These are phyloP conservation scores for Drosophila nigritarsus DNA, from an alignment of 2,888 invertebrate genomes.

Conservation along the genomic window DNA sequence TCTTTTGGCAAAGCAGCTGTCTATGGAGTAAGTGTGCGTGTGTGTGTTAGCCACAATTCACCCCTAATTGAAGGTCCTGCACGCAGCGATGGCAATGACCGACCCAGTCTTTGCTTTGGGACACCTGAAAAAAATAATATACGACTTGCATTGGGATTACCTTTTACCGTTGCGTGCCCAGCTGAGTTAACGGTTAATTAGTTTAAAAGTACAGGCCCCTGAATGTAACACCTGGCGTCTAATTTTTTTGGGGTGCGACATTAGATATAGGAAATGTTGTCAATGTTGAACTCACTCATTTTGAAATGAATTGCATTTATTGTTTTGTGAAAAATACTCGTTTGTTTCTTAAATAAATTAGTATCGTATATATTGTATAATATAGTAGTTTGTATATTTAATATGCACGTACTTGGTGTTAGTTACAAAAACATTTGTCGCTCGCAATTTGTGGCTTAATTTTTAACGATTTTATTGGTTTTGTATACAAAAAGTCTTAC, in stretches of 20 bases:
- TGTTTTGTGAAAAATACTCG: constrained; percentile 80
- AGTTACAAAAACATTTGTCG: constrained; percentile 73
- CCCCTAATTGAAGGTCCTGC: constrained; percentile 65
- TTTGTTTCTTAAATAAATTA: constrained; percentile 71
- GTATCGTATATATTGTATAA: constrained; percentile 59
- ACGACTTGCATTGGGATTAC: constrained; percentile 31
- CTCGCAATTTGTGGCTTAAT: constrained; percentile 49
- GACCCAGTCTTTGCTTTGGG: constrained; percentile 55
- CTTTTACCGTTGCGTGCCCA: constrained; percentile 58
- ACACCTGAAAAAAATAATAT: constrained; percentile 35
- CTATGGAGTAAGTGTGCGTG: constrained; percentile 16
- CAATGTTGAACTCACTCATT: background rate
- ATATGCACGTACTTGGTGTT: constrained; percentile 76
- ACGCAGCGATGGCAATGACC: constrained; percentile 51
- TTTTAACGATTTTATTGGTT: constrained; percentile 42
- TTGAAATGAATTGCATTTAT: constrained; percentile 62
- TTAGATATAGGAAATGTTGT: background rate
- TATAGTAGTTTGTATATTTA: constrained; percentile 34
- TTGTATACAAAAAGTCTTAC: constrained; percentile 66
- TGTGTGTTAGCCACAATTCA: constrained; percentile 52
- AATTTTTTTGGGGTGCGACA: background rate
- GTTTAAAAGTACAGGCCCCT: constrained; percentile 29
- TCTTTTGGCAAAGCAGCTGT: constrained; percentile 43
- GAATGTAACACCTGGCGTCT: constrained; percentile 66
- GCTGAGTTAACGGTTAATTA: constrained; percentile 59